These are phyloP conservation scores for Hemaris fuciformis DNA, from an alignment of 2,888 invertebrate genomes.

Conservation along the genomic window DNA sequence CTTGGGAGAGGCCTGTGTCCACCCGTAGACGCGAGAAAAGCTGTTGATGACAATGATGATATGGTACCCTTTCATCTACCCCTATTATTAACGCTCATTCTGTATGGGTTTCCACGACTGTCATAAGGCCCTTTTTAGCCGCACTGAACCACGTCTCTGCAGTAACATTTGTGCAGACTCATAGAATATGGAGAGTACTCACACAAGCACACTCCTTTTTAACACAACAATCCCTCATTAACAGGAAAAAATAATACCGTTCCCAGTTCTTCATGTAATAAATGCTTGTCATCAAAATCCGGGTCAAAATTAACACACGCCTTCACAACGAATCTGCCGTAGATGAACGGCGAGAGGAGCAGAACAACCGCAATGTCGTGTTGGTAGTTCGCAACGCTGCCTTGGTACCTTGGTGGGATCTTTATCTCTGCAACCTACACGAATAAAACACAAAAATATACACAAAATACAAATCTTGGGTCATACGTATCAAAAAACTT, in stretches of 20 bases:
- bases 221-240: too few relatives aligned
- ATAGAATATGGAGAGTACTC: too few relatives aligned
- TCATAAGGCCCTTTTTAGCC: too few relatives aligned
- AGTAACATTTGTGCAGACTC: too few relatives aligned
- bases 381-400: slow-evolving; percentile 73
- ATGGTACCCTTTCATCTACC: too few relatives aligned
- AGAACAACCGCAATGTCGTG: slow-evolving; percentile 80
- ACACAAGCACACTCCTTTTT: too few relatives aligned
- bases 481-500: neutral
- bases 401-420: slow-evolving; percentile 69
- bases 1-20: too few relatives aligned
- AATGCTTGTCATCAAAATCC: slow-evolving; percentile 40
- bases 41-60: too few relatives aligned
- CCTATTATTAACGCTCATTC: too few relatives aligned
- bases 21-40: too few relatives aligned
- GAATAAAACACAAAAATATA: neutral
- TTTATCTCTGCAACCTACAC: slow-evolving; percentile 57
- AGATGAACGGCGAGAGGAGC: slow-evolving; percentile 53
- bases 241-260: slow-evolving; percentile 26
- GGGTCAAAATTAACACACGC: slow-evolving; percentile 70
- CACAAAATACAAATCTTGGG: neutral
- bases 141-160: too few relatives aligned
- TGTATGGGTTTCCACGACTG: too few relatives aligned
- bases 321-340: slow-evolving; percentile 68
- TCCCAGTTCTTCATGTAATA: slow-evolving; percentile 34